Percentiles rank a stretch among this genome's conserved stretches.
These are phyloP conservation scores for Agraylea sexmaculata DNA, from an alignment of 1,140 invertebrate genomes.

Conservation along the genomic window DNA sequence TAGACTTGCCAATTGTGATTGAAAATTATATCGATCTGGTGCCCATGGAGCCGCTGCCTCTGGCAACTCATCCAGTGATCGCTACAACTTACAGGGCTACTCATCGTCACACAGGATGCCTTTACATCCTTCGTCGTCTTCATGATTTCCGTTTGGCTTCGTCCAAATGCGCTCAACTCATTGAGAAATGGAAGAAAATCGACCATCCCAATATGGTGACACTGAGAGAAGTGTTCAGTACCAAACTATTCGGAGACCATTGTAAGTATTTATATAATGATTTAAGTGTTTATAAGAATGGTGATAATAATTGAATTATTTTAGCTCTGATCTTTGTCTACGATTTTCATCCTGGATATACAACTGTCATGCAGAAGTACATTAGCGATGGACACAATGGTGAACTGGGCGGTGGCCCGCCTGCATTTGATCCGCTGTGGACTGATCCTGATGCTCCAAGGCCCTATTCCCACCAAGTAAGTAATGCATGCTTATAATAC, in stretches of 20 bases:
- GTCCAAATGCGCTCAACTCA: constrained; percentile 71
- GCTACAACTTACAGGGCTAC: constrained; percentile 70
- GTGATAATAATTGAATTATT: constrained; percentile 24
- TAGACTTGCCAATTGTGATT: constrained; percentile 72
- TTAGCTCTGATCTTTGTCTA: constrained; percentile 92
- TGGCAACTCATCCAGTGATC: constrained; percentile 29
- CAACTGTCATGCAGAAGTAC: constrained; percentile 78
- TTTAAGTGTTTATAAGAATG: not conserved
- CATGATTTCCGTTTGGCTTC: constrained; percentile 73
- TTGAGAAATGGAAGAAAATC: constrained; percentile 89
- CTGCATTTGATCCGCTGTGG: constrained; percentile 60
- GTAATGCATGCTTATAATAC: constrained; percentile 4
- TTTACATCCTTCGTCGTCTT: constrained; percentile 78
- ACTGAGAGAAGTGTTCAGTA: constrained; percentile 86
- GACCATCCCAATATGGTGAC: constrained; percentile 88
- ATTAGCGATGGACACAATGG: constrained; percentile 23
- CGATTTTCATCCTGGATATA: constrained; percentile 85
- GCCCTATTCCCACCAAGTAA: constrained; percentile 62
- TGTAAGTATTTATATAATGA: constrained; percentile 51
- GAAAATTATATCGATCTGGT: constrained; percentile 84
- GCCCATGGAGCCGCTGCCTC: constrained; percentile 58
- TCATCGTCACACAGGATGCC: constrained; percentile 74
- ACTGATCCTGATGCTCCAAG: constrained; percentile 70
- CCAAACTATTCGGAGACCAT: constrained; percentile 90
- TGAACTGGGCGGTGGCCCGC: constrained; percentile 18